Conservation (phyloP, 2,888 invertebrate genomes). For the Hemistola chrysoprasaria region DNA sequence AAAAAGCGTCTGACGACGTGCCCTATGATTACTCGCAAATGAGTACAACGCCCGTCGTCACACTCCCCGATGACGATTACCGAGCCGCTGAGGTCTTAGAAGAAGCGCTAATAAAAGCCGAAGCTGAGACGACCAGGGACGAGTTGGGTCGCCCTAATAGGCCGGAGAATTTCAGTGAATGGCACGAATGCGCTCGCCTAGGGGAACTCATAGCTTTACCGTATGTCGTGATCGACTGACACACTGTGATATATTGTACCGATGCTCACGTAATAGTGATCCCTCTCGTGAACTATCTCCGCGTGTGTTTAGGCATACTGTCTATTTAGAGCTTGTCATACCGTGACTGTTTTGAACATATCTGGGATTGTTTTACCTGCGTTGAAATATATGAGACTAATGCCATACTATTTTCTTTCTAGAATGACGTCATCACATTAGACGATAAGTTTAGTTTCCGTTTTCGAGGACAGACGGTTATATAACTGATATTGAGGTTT, state of each 20-base stretch:
- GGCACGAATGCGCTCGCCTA: constrained; percentile 93
- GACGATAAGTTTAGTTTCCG: too few relatives aligned
- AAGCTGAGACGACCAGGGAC: constrained; percentile 35
- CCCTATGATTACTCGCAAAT: constrained; percentile 52
- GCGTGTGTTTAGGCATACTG: too few relatives aligned
- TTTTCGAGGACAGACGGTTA: too few relatives aligned
- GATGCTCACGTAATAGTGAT: too few relatives aligned
- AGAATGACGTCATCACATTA: too few relatives aligned
- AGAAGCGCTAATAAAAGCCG: constrained; percentile 22
- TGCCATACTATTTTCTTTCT: too few relatives aligned
- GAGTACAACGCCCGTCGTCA: constrained; percentile 47
- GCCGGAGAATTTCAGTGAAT: constrained; percentile 88
- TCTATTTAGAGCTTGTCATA: too few relatives aligned
- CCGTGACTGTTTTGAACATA: too few relatives aligned
- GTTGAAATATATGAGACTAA: too few relatives aligned
- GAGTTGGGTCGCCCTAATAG: constrained; percentile 52
- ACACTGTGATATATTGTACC: constrained; percentile 31
- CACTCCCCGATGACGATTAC: constrained; percentile 32
- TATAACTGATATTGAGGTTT: too few relatives aligned
- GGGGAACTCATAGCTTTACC: constrained; percentile 96
- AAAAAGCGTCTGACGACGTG: constrained; percentile 36
- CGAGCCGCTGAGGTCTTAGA: constrained; percentile 32
- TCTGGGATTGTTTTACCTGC: too few relatives aligned
- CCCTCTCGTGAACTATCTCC: too few relatives aligned
- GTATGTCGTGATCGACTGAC: constrained; percentile 97